phyloP scores from a whole-genome alignment of 1,140 invertebrate species.

The Musca domestica region DNA sequence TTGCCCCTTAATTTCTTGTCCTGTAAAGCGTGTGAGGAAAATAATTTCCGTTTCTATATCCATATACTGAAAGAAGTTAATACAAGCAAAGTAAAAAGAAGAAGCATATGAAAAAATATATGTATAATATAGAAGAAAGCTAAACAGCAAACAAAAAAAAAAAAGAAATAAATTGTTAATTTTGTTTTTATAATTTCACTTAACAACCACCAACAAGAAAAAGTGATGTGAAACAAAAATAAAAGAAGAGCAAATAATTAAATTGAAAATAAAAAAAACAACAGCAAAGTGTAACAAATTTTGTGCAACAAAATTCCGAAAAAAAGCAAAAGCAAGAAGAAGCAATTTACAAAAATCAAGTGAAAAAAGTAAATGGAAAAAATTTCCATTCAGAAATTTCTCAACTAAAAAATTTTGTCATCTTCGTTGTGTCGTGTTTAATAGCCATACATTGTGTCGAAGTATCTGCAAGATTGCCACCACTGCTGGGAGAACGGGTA shows the following conservation, averaged over 20 bases:
- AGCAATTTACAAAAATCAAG: neutral
- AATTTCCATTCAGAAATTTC: slow-evolving; percentile 22
- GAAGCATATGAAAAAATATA: neutral
- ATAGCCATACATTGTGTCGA: too few species aligned
- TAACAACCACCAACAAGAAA: neutral
- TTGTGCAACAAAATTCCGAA: too few species aligned
- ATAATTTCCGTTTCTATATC: slow-evolving; percentile 15
- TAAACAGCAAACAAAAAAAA: too few species aligned
- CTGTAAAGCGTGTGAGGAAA: slow-evolving; percentile 8
- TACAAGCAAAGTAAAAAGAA: neutral
- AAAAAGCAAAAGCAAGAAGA: too few species aligned
- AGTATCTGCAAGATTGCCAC: slow-evolving; percentile 10
- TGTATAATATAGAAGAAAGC: slow-evolving; percentile 16
- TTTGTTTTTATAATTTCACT: neutral
- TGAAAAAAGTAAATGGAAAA: neutral
- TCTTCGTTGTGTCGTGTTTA: too few species aligned
- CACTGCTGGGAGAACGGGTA: too few species aligned
- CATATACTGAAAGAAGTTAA: slow-evolving; percentile 11
- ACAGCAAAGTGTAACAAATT: neutral
- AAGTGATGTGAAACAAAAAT: neutral
- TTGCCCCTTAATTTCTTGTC: neutral
- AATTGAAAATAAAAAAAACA: neutral
- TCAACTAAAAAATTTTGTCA: neutral
- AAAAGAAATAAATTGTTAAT: slow-evolving; percentile 1
- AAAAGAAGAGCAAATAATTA: neutral